Evolutionary conservation across 53 echinoderm and acorn worm species (phyloP).

Genomic region (Echinometra lucunter): DNA sequence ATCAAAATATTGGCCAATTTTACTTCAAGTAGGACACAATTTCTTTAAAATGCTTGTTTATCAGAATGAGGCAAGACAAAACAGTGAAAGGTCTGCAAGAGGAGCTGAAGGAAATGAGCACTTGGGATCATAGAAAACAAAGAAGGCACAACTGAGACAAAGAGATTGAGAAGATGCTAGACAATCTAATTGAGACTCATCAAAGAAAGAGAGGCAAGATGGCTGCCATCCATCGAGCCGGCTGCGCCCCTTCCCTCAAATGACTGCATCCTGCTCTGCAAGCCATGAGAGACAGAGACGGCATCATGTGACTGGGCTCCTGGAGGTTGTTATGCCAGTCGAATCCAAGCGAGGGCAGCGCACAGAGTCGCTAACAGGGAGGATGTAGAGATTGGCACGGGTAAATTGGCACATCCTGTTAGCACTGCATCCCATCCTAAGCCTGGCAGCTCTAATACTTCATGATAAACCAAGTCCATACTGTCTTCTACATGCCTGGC

Average conservation of each 20-base stretch:
- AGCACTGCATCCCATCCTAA: conserved; percentile 56
- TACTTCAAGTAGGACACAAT: neutral
- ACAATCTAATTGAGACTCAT: conserved; percentile 10
- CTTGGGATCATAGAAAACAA: neutral
- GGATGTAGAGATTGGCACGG: conserved; percentile 67
- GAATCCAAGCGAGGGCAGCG: conserved; percentile 53
- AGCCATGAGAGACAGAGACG: conserved; percentile 51
- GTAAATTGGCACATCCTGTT: conserved; percentile 70
- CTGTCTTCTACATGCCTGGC: neutral
- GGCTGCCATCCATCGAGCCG: conserved; percentile 1
- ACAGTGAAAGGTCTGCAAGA: neutral
- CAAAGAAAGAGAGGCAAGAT: neutral
- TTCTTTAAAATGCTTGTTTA: neutral
- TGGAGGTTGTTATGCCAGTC: conserved; percentile 64
- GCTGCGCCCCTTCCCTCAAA: conserved; percentile 54
- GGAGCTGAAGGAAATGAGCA: neutral
- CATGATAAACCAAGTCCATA: conserved; percentile 8
- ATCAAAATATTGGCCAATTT: too few species aligned
- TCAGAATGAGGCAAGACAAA: neutral
- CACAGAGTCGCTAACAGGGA: conserved; percentile 64
- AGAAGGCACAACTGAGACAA: conserved; percentile 21
- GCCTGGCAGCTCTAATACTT: conserved; percentile 38
- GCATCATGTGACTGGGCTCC: conserved; percentile 62
- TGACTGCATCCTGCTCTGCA: conserved; percentile 58
- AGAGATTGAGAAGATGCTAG: conserved; percentile 17